Percentiles rank a stretch among this genome's conserved stretches.
phyloP scores from a whole-genome alignment of 2,797 vertebrate genomes.

The Eulemur mongoz region DNA sequence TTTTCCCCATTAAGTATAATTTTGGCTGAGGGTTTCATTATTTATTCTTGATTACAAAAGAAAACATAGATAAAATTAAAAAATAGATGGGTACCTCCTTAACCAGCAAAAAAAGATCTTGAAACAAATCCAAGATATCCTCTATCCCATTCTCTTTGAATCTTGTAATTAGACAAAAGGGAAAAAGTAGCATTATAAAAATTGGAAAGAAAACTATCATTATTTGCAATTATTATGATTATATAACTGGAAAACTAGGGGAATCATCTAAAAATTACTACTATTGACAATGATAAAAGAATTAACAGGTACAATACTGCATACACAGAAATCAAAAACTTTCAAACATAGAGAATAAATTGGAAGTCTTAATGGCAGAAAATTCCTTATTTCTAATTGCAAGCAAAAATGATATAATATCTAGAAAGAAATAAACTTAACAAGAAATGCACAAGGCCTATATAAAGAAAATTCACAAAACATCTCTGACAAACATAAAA shows the following conservation, averaged over 20 bases:
- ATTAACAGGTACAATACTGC: neutral
- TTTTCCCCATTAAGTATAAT: too few relatives aligned
- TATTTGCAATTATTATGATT: neutral
- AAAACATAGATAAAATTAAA: neutral
- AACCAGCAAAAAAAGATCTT: neutral
- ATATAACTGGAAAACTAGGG: neutral
- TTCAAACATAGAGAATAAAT: neutral
- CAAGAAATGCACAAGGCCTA: neutral
- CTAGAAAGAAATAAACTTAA: neutral
- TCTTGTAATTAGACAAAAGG: neutral
- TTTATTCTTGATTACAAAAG: neutral
- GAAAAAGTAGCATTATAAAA: neutral
- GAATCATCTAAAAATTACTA: neutral
- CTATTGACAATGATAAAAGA: neutral
- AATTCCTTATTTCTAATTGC: neutral
- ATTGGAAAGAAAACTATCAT: neutral
- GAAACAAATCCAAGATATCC: neutral
- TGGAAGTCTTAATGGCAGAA: neutral
- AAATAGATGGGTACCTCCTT: neutral
- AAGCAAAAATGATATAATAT: neutral
- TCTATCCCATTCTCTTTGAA: neutral
- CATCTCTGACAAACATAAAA: neutral
- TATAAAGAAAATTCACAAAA: neutral
- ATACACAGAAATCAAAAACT: neutral
- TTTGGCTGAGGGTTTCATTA: neutral